These are phyloP conservation scores for Leptopterna dolabrata DNA, from an alignment of 2,888 invertebrate genomes.

Conservation along the genomic window DNA sequence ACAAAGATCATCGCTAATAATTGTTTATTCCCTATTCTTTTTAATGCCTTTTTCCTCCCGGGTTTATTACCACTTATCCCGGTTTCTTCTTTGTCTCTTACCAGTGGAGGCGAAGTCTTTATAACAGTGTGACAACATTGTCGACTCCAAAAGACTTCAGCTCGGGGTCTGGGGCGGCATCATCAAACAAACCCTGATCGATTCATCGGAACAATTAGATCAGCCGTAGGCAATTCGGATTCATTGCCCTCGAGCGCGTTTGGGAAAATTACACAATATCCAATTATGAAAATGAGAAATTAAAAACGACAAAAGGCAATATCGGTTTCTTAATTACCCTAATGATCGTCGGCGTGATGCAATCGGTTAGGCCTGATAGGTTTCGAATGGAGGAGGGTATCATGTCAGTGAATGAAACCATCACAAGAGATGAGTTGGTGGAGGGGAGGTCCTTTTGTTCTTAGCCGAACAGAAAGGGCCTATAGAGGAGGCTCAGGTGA, in stretches of 20 bases:
- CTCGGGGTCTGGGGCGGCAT: background rate
- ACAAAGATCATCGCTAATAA: slow-evolving; percentile 1
- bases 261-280: background rate
- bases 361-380: slow-evolving; percentile 15
- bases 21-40: background rate
- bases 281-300: slow-evolving; percentile 7
- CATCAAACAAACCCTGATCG: background rate
- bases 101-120: background rate
- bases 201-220: background rate
- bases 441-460: background rate
- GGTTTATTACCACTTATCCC: background rate
- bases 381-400: slow-evolving; percentile 24
- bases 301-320: slow-evolving; percentile 35
- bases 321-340: slow-evolving; percentile 46
- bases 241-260: background rate
- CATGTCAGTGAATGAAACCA: slow-evolving; percentile 28
- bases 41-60: background rate
- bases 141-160: background rate
- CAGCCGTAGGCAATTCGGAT: background rate
- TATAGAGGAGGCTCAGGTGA: no score
- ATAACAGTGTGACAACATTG: background rate
- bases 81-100: background rate
- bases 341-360: slow-evolving; percentile 13
- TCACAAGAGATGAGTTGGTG: background rate
- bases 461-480: background rate